Evolutionary conservation across 2,113 vertebrate species (phyloP).

Genomic region (Xiphias gladius): DNA sequence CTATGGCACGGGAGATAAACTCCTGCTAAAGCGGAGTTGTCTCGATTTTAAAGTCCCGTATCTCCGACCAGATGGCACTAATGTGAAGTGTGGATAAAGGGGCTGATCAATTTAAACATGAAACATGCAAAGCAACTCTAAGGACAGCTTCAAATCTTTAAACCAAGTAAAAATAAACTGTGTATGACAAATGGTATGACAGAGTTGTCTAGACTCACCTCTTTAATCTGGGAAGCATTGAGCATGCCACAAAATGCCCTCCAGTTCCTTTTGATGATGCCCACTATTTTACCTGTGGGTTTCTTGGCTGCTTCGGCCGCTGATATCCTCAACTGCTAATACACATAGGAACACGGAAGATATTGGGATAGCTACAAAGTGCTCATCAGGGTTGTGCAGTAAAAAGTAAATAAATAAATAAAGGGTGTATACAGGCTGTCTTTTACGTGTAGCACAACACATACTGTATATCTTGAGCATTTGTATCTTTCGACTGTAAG

Average conservation of each 20-base stretch:
- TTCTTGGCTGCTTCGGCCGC: constrained; percentile 83
- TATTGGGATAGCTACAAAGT: background rate
- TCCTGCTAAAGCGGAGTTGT: too few species aligned
- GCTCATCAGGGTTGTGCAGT: background rate
- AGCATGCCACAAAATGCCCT: constrained; percentile 97
- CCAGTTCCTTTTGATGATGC: constrained; percentile 98
- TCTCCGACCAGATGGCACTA: background rate
- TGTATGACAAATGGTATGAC: background rate
- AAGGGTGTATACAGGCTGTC: background rate
- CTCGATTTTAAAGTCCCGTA: background rate
- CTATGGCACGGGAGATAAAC: too few species aligned
- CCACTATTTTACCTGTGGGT: constrained; percentile 93
- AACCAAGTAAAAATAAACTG: background rate
- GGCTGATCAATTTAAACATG: rapidly evolving
- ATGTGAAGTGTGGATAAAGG: background rate
- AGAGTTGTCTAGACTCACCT: constrained; percentile 81
- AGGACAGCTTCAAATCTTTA: background rate
- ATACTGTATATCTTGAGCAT: background rate
- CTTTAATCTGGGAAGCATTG: constrained; percentile 93
- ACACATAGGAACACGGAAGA: background rate
- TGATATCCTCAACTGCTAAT: constrained; percentile 83
- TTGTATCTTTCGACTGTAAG: background rate
- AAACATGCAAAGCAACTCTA: background rate
- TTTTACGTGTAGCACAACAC: background rate
- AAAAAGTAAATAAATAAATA: background rate